Conservation (phyloP, 2,797 vertebrate species). For the Brachymystax lenok region DNA sequence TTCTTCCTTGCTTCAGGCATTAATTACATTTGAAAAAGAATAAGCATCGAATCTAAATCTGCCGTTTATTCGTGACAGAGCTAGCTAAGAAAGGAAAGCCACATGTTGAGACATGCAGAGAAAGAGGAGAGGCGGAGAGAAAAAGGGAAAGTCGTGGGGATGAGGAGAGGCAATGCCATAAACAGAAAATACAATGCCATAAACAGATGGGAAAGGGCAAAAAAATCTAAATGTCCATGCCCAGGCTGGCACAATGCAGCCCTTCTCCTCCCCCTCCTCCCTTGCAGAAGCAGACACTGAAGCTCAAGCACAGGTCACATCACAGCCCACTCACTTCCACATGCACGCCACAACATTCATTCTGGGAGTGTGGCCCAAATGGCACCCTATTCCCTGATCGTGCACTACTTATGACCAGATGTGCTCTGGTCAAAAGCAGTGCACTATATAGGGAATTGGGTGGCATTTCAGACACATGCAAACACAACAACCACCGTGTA, state of each 20-base stretch:
- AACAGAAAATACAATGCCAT: conserved; percentile 26
- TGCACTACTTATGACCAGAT: neutral
- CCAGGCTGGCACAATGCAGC: conserved; percentile 69
- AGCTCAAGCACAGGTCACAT: conserved; percentile 67
- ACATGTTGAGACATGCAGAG: conserved; percentile 4
- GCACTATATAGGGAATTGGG: neutral
- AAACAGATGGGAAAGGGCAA: conserved; percentile 59
- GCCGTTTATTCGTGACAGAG: neutral
- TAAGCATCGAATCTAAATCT: too few species aligned
- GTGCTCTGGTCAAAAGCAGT: neutral
- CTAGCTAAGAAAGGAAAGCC: neutral
- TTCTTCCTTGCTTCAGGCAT: conserved; percentile 44
- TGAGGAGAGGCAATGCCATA: conserved; percentile 7
- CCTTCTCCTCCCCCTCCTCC: conserved; percentile 65
- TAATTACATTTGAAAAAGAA: neutral
- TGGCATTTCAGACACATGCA: conserved; percentile 11
- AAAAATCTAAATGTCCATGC: conserved; percentile 71
- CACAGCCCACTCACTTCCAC: conserved; percentile 53
- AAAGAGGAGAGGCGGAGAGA: neutral
- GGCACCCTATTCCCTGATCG: too few species aligned
- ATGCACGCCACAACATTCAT: conserved; percentile 2
- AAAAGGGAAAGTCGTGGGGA: conserved; percentile 6
- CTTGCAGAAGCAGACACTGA: conserved; percentile 55
- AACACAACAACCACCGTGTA: neutral
- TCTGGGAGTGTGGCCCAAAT: too few species aligned